These are phyloP conservation scores for Catocala sponsa DNA, from an alignment of 2,888 invertebrate genomes.

Conservation along the genomic window DNA sequence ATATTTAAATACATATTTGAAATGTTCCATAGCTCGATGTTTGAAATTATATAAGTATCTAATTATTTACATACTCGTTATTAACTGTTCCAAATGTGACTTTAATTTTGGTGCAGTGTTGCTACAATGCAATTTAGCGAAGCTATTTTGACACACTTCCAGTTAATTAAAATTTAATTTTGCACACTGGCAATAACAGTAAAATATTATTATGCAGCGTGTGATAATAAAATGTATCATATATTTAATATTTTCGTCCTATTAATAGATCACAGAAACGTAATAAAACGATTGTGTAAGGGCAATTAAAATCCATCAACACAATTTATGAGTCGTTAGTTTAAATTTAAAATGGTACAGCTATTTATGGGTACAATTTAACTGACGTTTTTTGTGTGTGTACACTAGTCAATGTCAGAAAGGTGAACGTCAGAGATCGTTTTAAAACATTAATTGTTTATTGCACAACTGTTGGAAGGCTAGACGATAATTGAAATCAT, in stretches of 20 bases:
- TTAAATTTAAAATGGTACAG: slow-evolving; percentile 12
- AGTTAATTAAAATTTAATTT: slow-evolving; percentile 4
- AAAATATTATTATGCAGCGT: neutral
- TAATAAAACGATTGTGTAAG: slow-evolving; percentile 19
- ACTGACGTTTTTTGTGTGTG: neutral
- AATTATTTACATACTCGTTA: too few relatives aligned
- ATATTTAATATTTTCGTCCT: neutral
- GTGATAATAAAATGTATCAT: neutral
- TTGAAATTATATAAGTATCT: too few relatives aligned
- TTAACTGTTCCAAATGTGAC: slow-evolving; percentile 5
- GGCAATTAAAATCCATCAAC: slow-evolving; percentile 24
- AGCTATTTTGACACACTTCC: neutral
- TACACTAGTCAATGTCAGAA: neutral
- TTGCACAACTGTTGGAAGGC: too few relatives aligned
- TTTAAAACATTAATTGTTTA: too few relatives aligned
- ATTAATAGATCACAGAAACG: slow-evolving; percentile 13
- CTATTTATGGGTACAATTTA: slow-evolving; percentile 13
- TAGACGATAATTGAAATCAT: too few relatives aligned
- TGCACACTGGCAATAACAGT: neutral
- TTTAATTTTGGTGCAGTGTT: neutral
- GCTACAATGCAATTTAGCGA: neutral
- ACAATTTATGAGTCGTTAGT: slow-evolving; percentile 21
- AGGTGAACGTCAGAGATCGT: too few relatives aligned
- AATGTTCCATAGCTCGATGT: too few relatives aligned
- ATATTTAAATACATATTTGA: too few relatives aligned